Evolutionary conservation across 1,140 invertebrate species (phyloP), one percentile per base, ranked within the genome.

Genomic region (Drosophila eugracilis): DNA sequence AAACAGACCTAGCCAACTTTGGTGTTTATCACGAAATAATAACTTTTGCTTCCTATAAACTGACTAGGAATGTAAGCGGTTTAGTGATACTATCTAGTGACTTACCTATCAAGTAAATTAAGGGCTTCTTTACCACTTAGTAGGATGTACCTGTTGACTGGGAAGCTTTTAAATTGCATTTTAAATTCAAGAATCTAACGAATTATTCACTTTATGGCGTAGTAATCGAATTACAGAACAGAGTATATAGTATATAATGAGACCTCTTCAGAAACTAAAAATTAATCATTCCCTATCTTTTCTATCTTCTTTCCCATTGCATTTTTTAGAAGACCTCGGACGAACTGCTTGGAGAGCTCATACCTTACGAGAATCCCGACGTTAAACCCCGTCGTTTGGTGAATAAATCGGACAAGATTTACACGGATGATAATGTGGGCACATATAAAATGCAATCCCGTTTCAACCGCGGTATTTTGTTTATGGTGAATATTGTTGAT

Each of bases 401-500:
- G 0, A n/a, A 0, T 0, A 66, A 67, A 36, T 81, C 83, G 2
- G 34, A 74, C 6, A 17, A 39, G 3, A 63, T 88, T 24, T 70
- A 86, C 17, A 55, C 5, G 0, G 67, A 80, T 14, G 10, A 39
- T 0, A 17, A 42, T 1, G 3, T 66, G 5, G 83, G 63, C 14
- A 39, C 53, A 5, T 86, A 86, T 30, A n/a, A 17, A 4, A 86
- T 86, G 81, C 28, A 58, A 15, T 67, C 81, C 9, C 30, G 65
- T 10, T 19, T 60, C 3, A 50, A 93, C 15, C 92, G 93, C 36
- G 94, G 94, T 10, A 92, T 93, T 14, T 92, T 94, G 32, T 88
- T 95, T 10, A 92, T 95, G 39, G 93, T 94, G 24, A 94, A 94
- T 45, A 94, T 93, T 55, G 93, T 94, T 1, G 74, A 92, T 39